Percentiles rank a stretch among this genome's conserved stretches.
These are phyloP conservation scores for Strigamia maritima DNA, from an alignment of 2,888 invertebrate genomes.

Conservation along the genomic window DNA sequence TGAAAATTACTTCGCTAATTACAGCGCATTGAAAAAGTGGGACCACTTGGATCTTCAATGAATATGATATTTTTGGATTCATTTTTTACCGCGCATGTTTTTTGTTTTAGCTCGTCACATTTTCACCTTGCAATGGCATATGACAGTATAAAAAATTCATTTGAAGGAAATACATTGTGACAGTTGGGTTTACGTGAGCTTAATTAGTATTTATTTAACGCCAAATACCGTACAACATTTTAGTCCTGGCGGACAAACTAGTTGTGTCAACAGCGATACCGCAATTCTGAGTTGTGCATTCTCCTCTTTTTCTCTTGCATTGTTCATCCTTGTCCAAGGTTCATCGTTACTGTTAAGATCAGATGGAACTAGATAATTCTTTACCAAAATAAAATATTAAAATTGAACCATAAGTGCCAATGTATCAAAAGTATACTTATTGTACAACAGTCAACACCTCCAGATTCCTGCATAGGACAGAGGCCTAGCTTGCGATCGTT, in stretches of 20 bases:
- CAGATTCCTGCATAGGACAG: background rate
- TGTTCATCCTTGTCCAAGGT: too few relatives aligned
- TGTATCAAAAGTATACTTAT: background rate
- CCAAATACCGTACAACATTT: constrained; percentile 18
- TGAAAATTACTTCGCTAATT: too few relatives aligned
- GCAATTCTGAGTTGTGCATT: background rate
- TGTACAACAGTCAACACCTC: background rate
- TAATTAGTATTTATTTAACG: background rate
- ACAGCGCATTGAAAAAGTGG: too few relatives aligned
- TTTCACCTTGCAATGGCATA: too few relatives aligned
- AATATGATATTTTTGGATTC: too few relatives aligned
- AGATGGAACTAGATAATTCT: background rate
- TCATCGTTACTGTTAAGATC: too few relatives aligned
- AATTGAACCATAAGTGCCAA: background rate
- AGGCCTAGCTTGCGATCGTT: background rate
- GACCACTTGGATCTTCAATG: too few relatives aligned
- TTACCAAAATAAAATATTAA: background rate
- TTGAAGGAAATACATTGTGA: background rate
- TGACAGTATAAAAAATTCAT: too few relatives aligned
- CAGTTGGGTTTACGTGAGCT: too few relatives aligned
- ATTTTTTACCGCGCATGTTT: too few relatives aligned
- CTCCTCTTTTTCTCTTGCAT: background rate
- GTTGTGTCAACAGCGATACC: background rate
- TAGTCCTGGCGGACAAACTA: background rate
- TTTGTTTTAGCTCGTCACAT: too few relatives aligned